phyloP scores from a whole-genome alignment of 2,113 vertebrate genomes.

The Herpetotheres cachinnans region DNA sequence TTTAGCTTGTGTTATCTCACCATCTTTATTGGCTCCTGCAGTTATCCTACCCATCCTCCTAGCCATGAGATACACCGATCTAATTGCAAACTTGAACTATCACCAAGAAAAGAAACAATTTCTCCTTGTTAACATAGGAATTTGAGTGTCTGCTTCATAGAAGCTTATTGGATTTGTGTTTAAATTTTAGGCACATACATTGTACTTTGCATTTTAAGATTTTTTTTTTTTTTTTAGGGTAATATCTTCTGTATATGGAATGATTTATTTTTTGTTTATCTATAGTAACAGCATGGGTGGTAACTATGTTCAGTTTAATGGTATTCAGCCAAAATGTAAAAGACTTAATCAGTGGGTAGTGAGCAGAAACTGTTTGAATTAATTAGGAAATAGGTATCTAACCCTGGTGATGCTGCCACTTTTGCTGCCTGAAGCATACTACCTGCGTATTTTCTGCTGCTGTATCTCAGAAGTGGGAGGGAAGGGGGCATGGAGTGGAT shows the following conservation, averaged over 20 bases:
- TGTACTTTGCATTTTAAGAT: not conserved
- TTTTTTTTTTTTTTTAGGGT: not conserved
- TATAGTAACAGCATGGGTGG: not conserved
- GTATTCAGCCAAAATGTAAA: not conserved
- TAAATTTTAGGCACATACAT: not conserved
- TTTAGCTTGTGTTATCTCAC: not conserved
- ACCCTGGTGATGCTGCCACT: not conserved
- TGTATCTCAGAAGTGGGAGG: not conserved
- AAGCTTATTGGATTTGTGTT: not conserved
- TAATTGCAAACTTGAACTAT: not conserved
- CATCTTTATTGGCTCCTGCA: not conserved
- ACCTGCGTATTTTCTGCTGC: not conserved
- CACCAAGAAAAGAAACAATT: not conserved
- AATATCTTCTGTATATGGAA: not conserved
- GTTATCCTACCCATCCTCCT: not conserved
- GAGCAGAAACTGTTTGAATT: conserved; percentile 31
- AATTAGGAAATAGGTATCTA: conserved; percentile 23
- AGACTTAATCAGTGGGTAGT: conserved; percentile 14
- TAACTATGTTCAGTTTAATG: not conserved
- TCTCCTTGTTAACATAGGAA: not conserved
- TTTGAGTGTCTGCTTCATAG: not conserved
- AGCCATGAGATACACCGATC: not conserved
- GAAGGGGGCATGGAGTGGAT: not conserved
- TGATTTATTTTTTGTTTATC: not conserved
- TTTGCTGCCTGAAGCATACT: not conserved